Conservation (phyloP, 1,140 invertebrate species). For the Spodoptera frugiperda region DNA sequence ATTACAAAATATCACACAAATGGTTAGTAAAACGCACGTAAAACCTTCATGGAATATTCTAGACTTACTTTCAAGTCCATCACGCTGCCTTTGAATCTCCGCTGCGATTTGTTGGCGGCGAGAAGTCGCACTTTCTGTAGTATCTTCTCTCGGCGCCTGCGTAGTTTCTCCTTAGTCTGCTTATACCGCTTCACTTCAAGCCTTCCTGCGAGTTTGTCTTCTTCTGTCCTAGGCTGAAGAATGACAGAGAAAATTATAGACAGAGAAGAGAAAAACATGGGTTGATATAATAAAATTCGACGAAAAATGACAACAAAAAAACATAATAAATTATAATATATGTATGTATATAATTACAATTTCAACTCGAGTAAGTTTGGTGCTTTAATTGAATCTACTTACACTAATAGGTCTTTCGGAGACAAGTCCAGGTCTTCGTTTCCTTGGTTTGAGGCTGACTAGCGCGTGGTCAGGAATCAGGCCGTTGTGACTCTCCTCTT, state of each 20-base stretch:
- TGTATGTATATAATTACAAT: too few species aligned
- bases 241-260: background rate
- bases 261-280: too few species aligned
- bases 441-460: constrained; percentile 70
- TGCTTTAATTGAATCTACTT: constrained; percentile 54
- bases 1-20: background rate
- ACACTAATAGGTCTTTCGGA: constrained; percentile 84
- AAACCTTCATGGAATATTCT: background rate
- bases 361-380: too few species aligned
- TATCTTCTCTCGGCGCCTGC: constrained; percentile 89
- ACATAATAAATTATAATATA: too few species aligned
- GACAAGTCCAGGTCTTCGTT: constrained; percentile 80
- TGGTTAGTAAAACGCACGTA: too few species aligned
- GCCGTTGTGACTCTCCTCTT: constrained; percentile 73
- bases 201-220: constrained; percentile 90
- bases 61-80: constrained; percentile 37
- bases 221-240: constrained; percentile 90
- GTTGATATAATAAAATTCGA: too few species aligned
- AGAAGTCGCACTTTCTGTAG: constrained; percentile 71
- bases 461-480: constrained; percentile 80
- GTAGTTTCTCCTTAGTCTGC: constrained; percentile 92
- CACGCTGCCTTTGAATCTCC: constrained; percentile 38
- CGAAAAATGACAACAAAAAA: too few species aligned
- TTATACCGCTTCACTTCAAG: constrained; percentile 89
- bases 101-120: constrained; percentile 67